phyloP scores from a whole-genome alignment of 2,797 vertebrate species.

The Harpagifer antarcticus region DNA sequence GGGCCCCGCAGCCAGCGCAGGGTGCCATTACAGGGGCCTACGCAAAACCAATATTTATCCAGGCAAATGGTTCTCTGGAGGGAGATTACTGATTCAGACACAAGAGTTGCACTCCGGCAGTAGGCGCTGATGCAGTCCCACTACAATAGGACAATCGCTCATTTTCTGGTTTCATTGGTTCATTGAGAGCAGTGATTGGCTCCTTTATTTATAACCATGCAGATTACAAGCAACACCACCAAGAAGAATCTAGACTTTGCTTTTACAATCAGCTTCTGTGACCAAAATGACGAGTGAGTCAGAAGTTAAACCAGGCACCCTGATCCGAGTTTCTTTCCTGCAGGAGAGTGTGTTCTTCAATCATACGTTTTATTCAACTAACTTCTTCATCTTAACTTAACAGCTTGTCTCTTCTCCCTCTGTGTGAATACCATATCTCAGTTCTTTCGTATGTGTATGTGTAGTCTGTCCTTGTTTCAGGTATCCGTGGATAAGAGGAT shows the following conservation, averaged over 20 bases:
- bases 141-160: conserved; percentile 14
- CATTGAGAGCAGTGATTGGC: conserved; percentile 26
- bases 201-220: conserved; percentile 17
- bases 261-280: neutral
- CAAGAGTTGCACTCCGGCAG: conserved; percentile 64
- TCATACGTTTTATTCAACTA: neutral
- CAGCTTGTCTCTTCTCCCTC: neutral
- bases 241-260: neutral
- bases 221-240: conserved; percentile 2
- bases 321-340: neutral
- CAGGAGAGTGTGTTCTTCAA: neutral
- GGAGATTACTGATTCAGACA: conserved; percentile 76
- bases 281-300: neutral
- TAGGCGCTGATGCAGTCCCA: conserved; percentile 55
- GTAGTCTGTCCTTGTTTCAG: neutral
- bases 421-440: neutral
- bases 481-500: conserved; percentile 8
- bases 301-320: neutral
- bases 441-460: neutral
- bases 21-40: conserved; percentile 79
- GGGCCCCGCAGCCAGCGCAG: conserved; percentile 69
- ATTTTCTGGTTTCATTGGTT: conserved; percentile 44
- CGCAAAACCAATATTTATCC: conserved; percentile 84
- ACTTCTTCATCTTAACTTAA: conserved; percentile 2
- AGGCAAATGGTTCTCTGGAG: conserved; percentile 82